Evolutionary conservation across 2,888 invertebrate genomes (phyloP), one percentile per base, ranked within the genome.

Genomic region (Hydrotaea diabolus): DNA sequence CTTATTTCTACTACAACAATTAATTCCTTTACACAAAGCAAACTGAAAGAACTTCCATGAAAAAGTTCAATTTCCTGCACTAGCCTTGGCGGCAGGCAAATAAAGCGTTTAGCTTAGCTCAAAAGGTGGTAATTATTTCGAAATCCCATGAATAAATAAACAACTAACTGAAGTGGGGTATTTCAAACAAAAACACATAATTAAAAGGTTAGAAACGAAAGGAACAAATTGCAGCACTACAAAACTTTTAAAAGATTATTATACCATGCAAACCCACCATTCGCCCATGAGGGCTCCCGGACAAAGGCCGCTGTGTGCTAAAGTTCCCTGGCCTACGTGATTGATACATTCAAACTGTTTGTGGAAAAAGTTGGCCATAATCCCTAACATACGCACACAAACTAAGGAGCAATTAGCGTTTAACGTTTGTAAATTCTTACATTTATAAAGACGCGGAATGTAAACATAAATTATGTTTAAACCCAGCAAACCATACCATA

Each of bases 321-420:
- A n/a, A n/a, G 23, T 55, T 13, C 9, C 39, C n/a, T 49, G 9
- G 43, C 43, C 15, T 49, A 4, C 3, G 2, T 4, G 31, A 31
- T 59, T 59, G 23, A 26, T 26, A 26, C 2, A 59, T 59, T 26
- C 26, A 3, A 26, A 23, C 59, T 11, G 26, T 59, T 23, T 19
- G 55, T 26, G 59, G 23, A 59, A 23, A 59, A 15, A 13, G 21
- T 59, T 59, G 9, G 39, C 3, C 3, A 39, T 39, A 39, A 11
- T 36, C 23, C n/a, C 3, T 23, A n/a, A 26, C n/a, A 26, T n/a
- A 66, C 1, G 19, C 59, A 59, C 15, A 64, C 19, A 66, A 19
- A 13, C 66, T 21, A 39, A 66, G 19, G 43, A 66, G 71, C 53
- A 71, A 71, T 71, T 71, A 71, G 53, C n/a, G 71, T 71, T 49